Evolutionary conservation across 2,888 invertebrate species (phyloP), one percentile per base, ranked within the genome.

Genomic region (Agrochola circellaris): DNA sequence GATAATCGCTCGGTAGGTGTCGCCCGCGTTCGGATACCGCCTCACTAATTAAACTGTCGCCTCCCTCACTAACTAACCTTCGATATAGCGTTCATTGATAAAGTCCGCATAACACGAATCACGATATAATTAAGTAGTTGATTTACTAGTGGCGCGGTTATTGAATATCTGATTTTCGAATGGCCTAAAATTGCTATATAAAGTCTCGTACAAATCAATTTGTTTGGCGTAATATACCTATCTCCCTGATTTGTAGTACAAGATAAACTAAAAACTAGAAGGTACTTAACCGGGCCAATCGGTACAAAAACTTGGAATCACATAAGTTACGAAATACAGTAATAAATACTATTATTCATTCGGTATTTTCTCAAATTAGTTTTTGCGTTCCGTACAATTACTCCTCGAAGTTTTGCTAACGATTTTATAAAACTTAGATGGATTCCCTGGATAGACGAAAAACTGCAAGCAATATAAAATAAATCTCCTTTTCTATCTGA

Each of bases 11-110:
- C 51, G 73, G 51, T 73, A 71, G 75, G 62, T 86, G 73, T 64
- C 68, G 51, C 51, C 26, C 45, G 70, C 70, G 54, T 64, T 60
- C 48, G 60, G 51, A 30, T 62, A 45, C 67, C 58, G 58, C 54
- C 48, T 62, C 66, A 66, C 86, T 90, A 90, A 91, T 91, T 91
- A 90, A 91, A 89, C 89, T 90, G 90, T 89, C 90, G 84, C 86
- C 84, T 87, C 79, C 89, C 88, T 71, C 77, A 79, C 76, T 79
- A 81, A 83, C 83, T 85, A 88, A 77, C 84, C 56, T 38, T 74
- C 71, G 65, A 74, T 85, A 87, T 80, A 87, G 78, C 77, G 73
- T 83, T 86, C 77, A 89, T 90, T 90, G 88, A 90, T 91, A 89
- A 88, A 87, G 77, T 84, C 73, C 48, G 70, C 61, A 65, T 81